Percentiles rank a stretch among this genome's conserved stretches.
Evolutionary conservation across 2,113 vertebrate species (phyloP).

Genomic region (Nestor notabilis): DNA sequence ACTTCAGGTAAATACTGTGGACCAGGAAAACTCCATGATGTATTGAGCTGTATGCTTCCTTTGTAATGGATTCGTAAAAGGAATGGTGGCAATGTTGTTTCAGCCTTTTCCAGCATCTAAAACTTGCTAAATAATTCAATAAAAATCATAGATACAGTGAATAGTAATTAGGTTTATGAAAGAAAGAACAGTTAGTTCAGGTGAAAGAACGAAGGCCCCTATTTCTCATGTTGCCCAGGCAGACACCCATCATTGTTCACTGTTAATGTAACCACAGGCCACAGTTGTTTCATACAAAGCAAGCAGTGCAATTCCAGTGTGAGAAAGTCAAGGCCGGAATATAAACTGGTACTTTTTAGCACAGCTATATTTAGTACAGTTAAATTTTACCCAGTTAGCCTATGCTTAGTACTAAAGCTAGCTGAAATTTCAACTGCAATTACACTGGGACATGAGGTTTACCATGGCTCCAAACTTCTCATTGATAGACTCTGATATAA

Average conservation of each 20-base stretch:
- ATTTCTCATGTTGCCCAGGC: background rate
- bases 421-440: background rate
- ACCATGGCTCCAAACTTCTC: background rate
- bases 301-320: background rate
- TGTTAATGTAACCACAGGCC: background rate
- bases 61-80: background rate
- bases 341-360: background rate
- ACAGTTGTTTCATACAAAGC: background rate
- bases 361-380: background rate
- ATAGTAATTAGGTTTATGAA: background rate
- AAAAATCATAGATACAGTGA: background rate
- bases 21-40: background rate
- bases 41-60: background rate
- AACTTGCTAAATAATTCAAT: conserved; percentile 23
- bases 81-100: background rate
- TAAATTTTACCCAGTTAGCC: background rate
- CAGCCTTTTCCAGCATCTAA: background rate
- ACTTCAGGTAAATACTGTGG: background rate
- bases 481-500: fast-evolving
- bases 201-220: background rate
- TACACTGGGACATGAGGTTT: background rate
- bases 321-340: background rate
- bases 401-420: background rate
- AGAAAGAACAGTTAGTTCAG: background rate
- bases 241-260: background rate